phyloP scores from a whole-genome alignment of 1,140 invertebrate species.

The Drosophila punjabiensis region DNA sequence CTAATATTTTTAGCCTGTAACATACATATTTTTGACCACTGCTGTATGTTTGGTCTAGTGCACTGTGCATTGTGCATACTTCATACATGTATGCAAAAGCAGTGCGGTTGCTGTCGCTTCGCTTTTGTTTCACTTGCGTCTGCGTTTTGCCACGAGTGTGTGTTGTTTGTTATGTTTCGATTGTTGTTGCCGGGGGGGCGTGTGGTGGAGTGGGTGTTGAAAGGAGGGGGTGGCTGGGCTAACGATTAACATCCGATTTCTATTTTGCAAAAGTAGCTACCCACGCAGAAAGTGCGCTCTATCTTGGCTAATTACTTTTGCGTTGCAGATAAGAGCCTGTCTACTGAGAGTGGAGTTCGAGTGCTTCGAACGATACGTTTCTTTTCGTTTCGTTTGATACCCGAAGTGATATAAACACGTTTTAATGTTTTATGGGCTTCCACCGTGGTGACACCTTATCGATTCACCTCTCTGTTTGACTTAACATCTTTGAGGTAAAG shows the following conservation, averaged over 20 bases:
- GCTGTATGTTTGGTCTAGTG: slow-evolving; percentile 54
- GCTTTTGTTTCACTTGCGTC: slow-evolving; percentile 66
- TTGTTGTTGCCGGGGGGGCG: slow-evolving; percentile 16
- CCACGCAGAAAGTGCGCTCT: slow-evolving; percentile 23
- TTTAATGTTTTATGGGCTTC: slow-evolving; percentile 58
- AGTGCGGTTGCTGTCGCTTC: slow-evolving; percentile 46
- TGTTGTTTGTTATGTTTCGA: slow-evolving; percentile 48
- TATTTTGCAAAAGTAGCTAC: slow-evolving; percentile 7
- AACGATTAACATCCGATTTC: slow-evolving; percentile 41
- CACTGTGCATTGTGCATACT: slow-evolving; percentile 45
- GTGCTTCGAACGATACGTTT: slow-evolving; percentile 40
- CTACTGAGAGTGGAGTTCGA: slow-evolving; percentile 10
- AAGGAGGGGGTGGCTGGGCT: slow-evolving; percentile 23
- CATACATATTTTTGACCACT: background rate
- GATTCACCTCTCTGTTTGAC: slow-evolving; percentile 12
- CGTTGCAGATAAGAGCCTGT: slow-evolving; percentile 37
- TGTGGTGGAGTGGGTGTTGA: slow-evolving; percentile 18
- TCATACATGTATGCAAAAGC: slow-evolving; percentile 39
- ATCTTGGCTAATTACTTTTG: slow-evolving; percentile 44
- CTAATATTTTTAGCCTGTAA: background rate
- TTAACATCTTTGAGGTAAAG: slow-evolving; percentile 17
- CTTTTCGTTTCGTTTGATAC: slow-evolving; percentile 54
- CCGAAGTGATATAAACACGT: slow-evolving; percentile 58
- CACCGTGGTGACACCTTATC: slow-evolving; percentile 47
- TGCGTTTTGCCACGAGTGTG: slow-evolving; percentile 49